Base-by-base conservation (phyloP, 2,113 vertebrate species). In the Pelmatolapia mariae region DNA sequence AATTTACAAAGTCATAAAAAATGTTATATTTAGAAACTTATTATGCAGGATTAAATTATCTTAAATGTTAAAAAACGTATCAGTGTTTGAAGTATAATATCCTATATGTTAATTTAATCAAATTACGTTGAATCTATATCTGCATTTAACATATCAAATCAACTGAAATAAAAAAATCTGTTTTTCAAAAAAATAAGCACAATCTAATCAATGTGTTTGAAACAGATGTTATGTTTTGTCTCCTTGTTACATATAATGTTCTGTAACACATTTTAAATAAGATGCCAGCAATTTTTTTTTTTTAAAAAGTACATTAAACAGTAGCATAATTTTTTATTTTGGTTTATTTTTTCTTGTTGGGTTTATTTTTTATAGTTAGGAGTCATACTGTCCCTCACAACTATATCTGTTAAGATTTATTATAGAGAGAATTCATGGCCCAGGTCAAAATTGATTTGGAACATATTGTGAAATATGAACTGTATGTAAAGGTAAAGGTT, bases 131-230 rank as follows among this genome's bases (percentile, higher is more conserved):
- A 73, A 73, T 73, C 36, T 22, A 10, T 43, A 24, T 43, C 22
- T 45, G 66, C 0, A 0, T 43, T 40, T 26, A 73, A 73, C 22
- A 73, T 43, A 0, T 0, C 3, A 26, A 73, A 71, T 22, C 66
- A 73, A 24, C 0, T 73, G 1, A 24, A 68, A 40, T 68, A n/a
- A n/a, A n/a, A 63, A 24, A 68, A 40, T 71, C 13, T 26, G 66
- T 43, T 43, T 71, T 71, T 24, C 2, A 71, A 22, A 24, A 15
- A 15, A 10, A 6, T 24, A 71, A 71, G 38, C 5, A 10, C 22
- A 10, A 1, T 71, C 11, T 40, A 71, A 43, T 71, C 13, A 43
- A 1, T 43, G 38, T 71, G 1, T 71, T 43, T 68, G 11, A 38
- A 68, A 68, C 33, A 40, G 11, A 40, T 15, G 6, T 13, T 66